These are phyloP conservation scores for Sebastes melanostomus DNA, from an alignment of 2,797 vertebrate species.

Conservation along the genomic window DNA sequence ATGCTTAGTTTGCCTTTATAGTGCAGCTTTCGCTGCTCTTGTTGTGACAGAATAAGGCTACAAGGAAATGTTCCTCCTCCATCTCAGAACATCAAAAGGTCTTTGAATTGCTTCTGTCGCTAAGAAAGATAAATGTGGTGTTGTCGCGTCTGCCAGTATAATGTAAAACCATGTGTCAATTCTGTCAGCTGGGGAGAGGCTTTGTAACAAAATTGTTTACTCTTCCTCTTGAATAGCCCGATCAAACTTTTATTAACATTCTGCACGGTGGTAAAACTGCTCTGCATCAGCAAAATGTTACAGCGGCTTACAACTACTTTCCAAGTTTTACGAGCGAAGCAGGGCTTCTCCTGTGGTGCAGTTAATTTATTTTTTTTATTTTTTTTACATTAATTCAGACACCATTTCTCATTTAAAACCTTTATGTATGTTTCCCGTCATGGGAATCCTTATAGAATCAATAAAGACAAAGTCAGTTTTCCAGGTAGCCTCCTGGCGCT, in stretches of 20 bases:
- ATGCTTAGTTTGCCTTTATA: slow-evolving; percentile 73
- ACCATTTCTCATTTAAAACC: slow-evolving; percentile 20
- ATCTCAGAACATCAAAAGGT: slow-evolving; percentile 77
- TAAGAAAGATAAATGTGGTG: slow-evolving; percentile 75
- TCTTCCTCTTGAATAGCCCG: slow-evolving; percentile 62
- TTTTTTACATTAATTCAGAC: slow-evolving; percentile 19
- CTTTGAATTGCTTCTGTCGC: slow-evolving; percentile 77
- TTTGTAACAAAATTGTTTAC: slow-evolving; percentile 77
- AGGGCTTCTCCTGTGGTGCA: slow-evolving; percentile 8
- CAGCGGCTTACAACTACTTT: slow-evolving; percentile 31
- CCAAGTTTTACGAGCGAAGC: slow-evolving; percentile 44
- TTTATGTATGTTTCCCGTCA: slow-evolving; percentile 25
- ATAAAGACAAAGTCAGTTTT: slow-evolving; percentile 45
- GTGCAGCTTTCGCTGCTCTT: slow-evolving; percentile 63
- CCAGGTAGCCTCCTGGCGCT: slow-evolving; percentile 8
- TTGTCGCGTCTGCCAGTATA: slow-evolving; percentile 70
- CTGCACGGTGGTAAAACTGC: slow-evolving; percentile 35
- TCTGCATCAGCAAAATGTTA: slow-evolving; percentile 56
- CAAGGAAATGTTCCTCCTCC: slow-evolving; percentile 72
- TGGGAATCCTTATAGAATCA: slow-evolving; percentile 30
- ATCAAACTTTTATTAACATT: slow-evolving; percentile 73
- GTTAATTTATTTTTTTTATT: slow-evolving; percentile 5
- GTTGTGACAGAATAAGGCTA: slow-evolving; percentile 83
- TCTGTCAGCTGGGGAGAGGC: slow-evolving; percentile 59
- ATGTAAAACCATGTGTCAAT: slow-evolving; percentile 73